Percentiles rank a stretch among this genome's conserved stretches.
phyloP scores from a whole-genome alignment of 2,113 vertebrate genomes.

The Sceloporus undulatus region DNA sequence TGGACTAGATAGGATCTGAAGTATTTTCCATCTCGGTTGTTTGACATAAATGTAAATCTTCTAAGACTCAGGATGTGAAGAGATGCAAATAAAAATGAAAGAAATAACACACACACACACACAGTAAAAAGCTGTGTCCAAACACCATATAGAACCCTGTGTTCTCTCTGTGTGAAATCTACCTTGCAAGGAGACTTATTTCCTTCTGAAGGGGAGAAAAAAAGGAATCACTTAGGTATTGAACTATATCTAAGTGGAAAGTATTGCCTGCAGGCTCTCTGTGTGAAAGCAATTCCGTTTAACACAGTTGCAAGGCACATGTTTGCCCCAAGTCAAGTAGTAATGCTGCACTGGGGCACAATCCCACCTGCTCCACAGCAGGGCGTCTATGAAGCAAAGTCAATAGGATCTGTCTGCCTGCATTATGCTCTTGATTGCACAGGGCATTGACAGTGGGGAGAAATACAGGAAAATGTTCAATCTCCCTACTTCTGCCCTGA shows the following conservation, averaged over 20 bases:
- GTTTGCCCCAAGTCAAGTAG: conserved; percentile 11
- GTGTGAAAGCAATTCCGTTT: conserved; percentile 23
- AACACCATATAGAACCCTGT: background rate
- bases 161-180: background rate
- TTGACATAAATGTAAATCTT: background rate
- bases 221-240: background rate
- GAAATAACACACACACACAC: background rate
- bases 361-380: background rate
- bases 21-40: background rate
- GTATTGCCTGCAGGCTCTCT: background rate
- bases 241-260: background rate
- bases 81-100: background rate
- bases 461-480: background rate
- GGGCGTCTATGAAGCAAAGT: background rate
- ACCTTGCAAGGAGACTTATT: background rate
- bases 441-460: background rate
- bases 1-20: background rate
- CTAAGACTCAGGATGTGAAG: background rate
- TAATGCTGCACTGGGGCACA: background rate
- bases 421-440: conserved; percentile 12
- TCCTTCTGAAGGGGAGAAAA: background rate
- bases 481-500: background rate
- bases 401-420: conserved; percentile 3
- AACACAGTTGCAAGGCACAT: accelerated
- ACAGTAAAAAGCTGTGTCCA: background rate